phyloP scores from a whole-genome alignment of 1,140 invertebrate species.

The Drosophila yakuba region DNA sequence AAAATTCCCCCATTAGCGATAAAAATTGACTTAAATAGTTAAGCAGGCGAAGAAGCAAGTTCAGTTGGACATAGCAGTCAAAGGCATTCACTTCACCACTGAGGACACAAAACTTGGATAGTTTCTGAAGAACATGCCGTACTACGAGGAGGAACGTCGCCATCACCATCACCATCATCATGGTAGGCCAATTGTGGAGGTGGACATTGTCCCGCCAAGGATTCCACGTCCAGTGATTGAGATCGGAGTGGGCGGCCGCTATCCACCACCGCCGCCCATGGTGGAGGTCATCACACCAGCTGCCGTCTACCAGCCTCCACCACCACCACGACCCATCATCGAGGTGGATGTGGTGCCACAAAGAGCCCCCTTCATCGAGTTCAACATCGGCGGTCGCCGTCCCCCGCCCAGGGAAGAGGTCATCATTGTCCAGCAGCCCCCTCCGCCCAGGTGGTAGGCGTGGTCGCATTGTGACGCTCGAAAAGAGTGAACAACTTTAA shows the following conservation, averaged over 20 bases:
- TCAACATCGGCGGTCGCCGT: conserved; percentile 66
- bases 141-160: conserved; percentile 71
- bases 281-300: conserved; percentile 67
- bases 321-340: conserved; percentile 57
- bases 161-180: conserved; percentile 64
- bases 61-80: conserved; percentile 49
- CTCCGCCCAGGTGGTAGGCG: conserved; percentile 60
- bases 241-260: conserved; percentile 59
- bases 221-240: conserved; percentile 66
- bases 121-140: conserved; percentile 40
- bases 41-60: conserved; percentile 9
- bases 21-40: conserved; percentile 68
- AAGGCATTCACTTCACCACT: conserved; percentile 24
- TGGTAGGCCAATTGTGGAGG: conserved; percentile 70
- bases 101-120: conserved; percentile 23
- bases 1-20: conserved; percentile 41
- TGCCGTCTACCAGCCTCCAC: conserved; percentile 66
- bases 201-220: conserved; percentile 67
- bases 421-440: conserved; percentile 64
- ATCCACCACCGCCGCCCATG: conserved; percentile 42
- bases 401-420: conserved; percentile 65
- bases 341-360: conserved; percentile 71
- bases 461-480: not conserved
- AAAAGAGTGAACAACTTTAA: conserved; percentile 17
- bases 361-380: conserved; percentile 63